phyloP scores from a whole-genome alignment of 2,888 invertebrate species.

The Busseola fusca region DNA sequence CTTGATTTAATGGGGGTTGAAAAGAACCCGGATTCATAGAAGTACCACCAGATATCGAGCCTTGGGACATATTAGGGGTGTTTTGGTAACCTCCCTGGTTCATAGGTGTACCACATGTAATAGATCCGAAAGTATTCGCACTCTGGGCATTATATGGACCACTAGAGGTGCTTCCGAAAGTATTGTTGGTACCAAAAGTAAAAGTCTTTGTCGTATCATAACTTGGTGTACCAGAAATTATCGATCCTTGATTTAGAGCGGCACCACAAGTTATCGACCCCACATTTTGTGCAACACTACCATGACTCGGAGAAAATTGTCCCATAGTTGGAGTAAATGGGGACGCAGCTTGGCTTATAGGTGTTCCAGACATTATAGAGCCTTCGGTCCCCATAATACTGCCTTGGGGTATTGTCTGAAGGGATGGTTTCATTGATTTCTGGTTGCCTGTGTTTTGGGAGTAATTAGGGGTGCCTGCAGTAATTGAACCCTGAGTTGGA shows the following conservation, averaged over 20 bases:
- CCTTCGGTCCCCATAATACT: constrained; percentile 75
- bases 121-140: constrained; percentile 58
- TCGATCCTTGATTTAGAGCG: constrained; percentile 63
- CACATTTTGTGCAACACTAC: constrained; percentile 58
- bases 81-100: constrained; percentile 43
- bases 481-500: constrained; percentile 66
- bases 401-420: constrained; percentile 84
- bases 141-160: constrained; percentile 24
- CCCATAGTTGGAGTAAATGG: constrained; percentile 62
- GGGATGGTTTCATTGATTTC: constrained; percentile 74
- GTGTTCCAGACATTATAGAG: constrained; percentile 63
- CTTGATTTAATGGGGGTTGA: constrained; percentile 28
- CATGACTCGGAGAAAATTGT: constrained; percentile 62
- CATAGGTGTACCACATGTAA: constrained; percentile 59
- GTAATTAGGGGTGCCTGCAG: constrained; percentile 73
- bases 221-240: constrained; percentile 65
- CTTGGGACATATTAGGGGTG: constrained; percentile 23
- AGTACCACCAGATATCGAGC: constrained; percentile 27
- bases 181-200: constrained; percentile 51
- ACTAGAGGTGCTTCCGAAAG: constrained; percentile 20
- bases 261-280: constrained; percentile 68
- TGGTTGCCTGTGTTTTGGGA: constrained; percentile 65
- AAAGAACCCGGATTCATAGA: constrained; percentile 32
- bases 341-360: constrained; percentile 57
- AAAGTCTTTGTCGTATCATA: constrained; percentile 47